phyloP scores from a whole-genome alignment of 2,888 invertebrate species.

The Eubasilissa splendida region DNA sequence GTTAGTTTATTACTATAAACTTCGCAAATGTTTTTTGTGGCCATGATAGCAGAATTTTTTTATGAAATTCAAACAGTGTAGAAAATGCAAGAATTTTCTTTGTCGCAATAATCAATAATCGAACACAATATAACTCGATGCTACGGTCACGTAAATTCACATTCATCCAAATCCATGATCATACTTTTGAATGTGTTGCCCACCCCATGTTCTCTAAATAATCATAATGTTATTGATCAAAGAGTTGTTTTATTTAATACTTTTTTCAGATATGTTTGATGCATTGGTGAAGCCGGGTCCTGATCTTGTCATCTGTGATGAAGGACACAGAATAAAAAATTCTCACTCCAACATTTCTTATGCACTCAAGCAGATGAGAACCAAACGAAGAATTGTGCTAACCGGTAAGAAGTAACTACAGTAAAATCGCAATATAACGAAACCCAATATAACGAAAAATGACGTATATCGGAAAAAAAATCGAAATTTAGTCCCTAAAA shows the following conservation, averaged over 20 bases:
- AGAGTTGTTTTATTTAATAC: background rate
- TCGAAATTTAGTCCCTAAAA: too few relatives aligned
- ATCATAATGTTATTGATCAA: background rate
- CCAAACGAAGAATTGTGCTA: slow-evolving; percentile 93
- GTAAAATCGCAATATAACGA: too few relatives aligned
- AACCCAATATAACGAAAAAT: too few relatives aligned
- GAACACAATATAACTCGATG: too few relatives aligned
- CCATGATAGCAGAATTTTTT: too few relatives aligned
- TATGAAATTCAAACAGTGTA: too few relatives aligned
- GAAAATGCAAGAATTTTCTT: background rate
- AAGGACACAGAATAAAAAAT: slow-evolving; percentile 98
- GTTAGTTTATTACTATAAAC: too few relatives aligned
- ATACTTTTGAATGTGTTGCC: background rate
- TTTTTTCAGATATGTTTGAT: slow-evolving; percentile 81
- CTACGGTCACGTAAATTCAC: too few relatives aligned
- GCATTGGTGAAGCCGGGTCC: slow-evolving; percentile 93
- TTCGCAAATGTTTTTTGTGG: too few relatives aligned
- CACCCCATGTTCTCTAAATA: background rate
- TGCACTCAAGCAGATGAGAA: slow-evolving; percentile 94
- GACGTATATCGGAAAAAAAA: too few relatives aligned
- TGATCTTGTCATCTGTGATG: slow-evolving; percentile 95
- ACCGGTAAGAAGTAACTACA: slow-evolving; percentile 76
- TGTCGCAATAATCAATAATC: background rate
- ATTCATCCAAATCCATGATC: background rate
- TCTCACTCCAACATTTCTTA: slow-evolving; percentile 97